Evolutionary conservation across 92 coral and sea anemone species (phyloP), one percentile per base, ranked within the genome.

Genomic region (Epizoanthus rinbou): DNA sequence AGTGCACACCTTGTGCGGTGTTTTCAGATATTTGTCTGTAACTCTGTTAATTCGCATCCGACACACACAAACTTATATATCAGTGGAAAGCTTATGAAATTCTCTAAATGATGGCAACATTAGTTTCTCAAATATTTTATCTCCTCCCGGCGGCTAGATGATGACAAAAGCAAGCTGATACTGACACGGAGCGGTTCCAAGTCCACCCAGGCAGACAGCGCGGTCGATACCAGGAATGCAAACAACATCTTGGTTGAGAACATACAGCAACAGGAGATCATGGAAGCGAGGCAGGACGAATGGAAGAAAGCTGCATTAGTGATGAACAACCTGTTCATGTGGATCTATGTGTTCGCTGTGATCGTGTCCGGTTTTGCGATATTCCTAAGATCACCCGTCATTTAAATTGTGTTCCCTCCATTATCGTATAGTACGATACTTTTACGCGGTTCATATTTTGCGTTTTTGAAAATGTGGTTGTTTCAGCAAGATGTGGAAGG

Each of bases 271-370:
- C 86, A 88, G 54, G 91, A 89, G 65, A 64, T 85, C 53, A 45
- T 95, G 81, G 95, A 91, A 80, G 86, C 75, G 79, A 89, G 97
- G 78, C 90, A 88, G 70, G 92, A 76, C 4, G 95, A 95, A 47
- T 95, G 98, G 98, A 81, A 84, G 43, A 93, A 82, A 76, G 98
- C 95, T 0, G 98, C 98, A 28, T 82, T 93, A 33, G 98, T 95
- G 37, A 59, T 95, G 63, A 95, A 95, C 76, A 92, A 90, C 52
- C 80, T 91, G 60, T 94, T 89, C 23, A 88, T 95, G 89, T 89
- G 94, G 88, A 64, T 90, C 57, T 94, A 89, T 81, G 22, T 95
- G 8, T 28, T 93, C 22, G 92, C 93, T 41, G 89, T 93, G 41
- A 54, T 86, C 13, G 70, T 88, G 10, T 87, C 98, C 8, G 88